Base-by-base conservation (phyloP, 2,797 vertebrate genomes). In the Manis pentadactyla region DNA sequence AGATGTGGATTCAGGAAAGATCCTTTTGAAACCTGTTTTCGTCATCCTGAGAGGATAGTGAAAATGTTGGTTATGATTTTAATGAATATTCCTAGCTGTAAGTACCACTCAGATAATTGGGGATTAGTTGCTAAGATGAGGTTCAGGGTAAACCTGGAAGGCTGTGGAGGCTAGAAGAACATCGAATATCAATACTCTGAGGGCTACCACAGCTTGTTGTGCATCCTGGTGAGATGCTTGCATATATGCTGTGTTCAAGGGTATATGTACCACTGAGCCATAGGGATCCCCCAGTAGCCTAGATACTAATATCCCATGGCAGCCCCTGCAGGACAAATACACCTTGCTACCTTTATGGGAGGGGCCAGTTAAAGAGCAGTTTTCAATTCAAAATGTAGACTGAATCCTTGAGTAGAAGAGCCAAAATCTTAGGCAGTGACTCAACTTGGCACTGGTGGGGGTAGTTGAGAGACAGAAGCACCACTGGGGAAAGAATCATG, bases 1-100 rank as follows among this genome's bases (percentile, higher is more conserved):
- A 95, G 19, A 74, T n/a, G n/a, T 6, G n/a, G 18, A 91, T 71
- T 96, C 11, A 79, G 87, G 42, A 88, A 81, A 86, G 11, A 61
- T 37, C 23, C 66, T 88, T 84, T 11, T 19, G 25, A 84, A 88
- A 74, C 57, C 5, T 53, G 46, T 34, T 88, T 89, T 94, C 31
- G 73, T 63, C 37, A 92, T 29, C 78, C 39, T 17, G 25, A 75
- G 12, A 63, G 27, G 21, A 63, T 19, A 29, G 5, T 63, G 21
- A 94, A 85, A 96, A 92, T 39, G 49, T 1, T 57, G 39, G 79
- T 66, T 77, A 61, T 55, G 15, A 42, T n/a, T 84, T 71, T 42
- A 87, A 79, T 37, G 61, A 85, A 87, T 8, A 83, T 39, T 71
- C 37, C 31, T 21, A 23, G 19, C 2, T 2, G 3, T 69, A 69